Conservation (phyloP, 1,140 invertebrate species). For the Ips typographus region DNA sequence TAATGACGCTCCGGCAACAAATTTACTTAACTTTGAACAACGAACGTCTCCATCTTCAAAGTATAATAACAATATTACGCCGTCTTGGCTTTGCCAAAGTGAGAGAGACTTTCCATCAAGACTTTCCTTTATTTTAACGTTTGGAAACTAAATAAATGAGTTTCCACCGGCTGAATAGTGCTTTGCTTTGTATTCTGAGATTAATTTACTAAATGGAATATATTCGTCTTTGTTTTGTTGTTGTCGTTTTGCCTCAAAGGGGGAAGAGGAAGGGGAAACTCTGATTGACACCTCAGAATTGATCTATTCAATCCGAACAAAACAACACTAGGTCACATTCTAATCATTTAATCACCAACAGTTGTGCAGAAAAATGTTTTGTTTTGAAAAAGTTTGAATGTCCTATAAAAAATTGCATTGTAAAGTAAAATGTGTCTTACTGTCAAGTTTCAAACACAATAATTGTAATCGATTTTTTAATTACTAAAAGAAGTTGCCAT, state of each 20-base stretch:
- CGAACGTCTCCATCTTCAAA: slow-evolving; percentile 26
- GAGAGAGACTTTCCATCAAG: slow-evolving; percentile 24
- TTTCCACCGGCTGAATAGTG: slow-evolving; percentile 18
- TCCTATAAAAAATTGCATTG: no score
- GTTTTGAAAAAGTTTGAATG: no score
- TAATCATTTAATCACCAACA: no score
- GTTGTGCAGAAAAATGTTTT: no score
- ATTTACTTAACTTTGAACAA: slow-evolving; percentile 31
- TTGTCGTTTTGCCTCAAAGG: not conserved
- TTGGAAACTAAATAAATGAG: slow-evolving; percentile 30
- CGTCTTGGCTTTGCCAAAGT: slow-evolving; percentile 20
- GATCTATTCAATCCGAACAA: no score
- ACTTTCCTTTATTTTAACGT: slow-evolving; percentile 25
- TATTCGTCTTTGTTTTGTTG: slow-evolving; percentile 26
- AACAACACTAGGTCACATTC: no score
- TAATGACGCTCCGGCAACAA: slow-evolving; percentile 22
- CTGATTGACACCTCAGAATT: no score
- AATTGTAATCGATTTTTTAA: no score
- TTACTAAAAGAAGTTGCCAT: no score
- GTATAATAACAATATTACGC: slow-evolving; percentile 31
- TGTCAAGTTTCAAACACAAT: no score
- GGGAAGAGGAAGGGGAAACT: no score
- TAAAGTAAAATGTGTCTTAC: no score
- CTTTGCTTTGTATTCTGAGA: slow-evolving; percentile 30
- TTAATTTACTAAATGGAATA: slow-evolving; percentile 35